These are phyloP conservation scores for Teleopsis dalmanni DNA, from an alignment of 1,140 invertebrate species.

Conservation along the genomic window DNA sequence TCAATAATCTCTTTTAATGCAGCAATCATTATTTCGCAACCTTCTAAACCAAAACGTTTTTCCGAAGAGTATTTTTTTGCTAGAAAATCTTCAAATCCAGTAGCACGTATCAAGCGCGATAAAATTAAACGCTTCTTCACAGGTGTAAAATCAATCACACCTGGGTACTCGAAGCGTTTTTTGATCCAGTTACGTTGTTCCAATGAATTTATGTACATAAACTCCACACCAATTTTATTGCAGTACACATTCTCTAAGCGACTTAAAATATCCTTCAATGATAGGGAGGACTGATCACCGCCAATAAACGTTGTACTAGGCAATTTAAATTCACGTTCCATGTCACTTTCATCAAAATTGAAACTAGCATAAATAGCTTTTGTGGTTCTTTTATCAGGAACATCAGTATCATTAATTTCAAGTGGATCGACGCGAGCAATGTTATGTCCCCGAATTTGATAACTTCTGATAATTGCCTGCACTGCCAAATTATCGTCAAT, in stretches of 20 bases:
- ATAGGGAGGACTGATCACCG: slow-evolving; percentile 1
- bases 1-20: slow-evolving; percentile 86
- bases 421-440: slow-evolving; percentile 90
- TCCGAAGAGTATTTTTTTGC: slow-evolving; percentile 84
- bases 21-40: slow-evolving; percentile 83
- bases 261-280: slow-evolving; percentile 63
- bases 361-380: background rate
- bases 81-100: slow-evolving; percentile 74
- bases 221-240: slow-evolving; percentile 71
- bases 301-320: slow-evolving; percentile 29
- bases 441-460: slow-evolving; percentile 91
- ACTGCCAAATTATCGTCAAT: slow-evolving; percentile 97
- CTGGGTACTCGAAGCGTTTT: slow-evolving; percentile 70
- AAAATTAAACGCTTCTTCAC: slow-evolving; percentile 25
- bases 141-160: slow-evolving; percentile 9
- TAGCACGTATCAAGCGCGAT: slow-evolving; percentile 21
- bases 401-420: slow-evolving; percentile 50
- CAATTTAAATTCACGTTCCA: slow-evolving; percentile 28
- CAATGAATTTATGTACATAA: slow-evolving; percentile 76
- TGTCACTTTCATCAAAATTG: slow-evolving; percentile 14
- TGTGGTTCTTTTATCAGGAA: background rate
- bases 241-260: slow-evolving; percentile 67
- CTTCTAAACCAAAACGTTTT: slow-evolving; percentile 88
- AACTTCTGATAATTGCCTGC: slow-evolving; percentile 96
- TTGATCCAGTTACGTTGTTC: slow-evolving; percentile 74